Conservation (phyloP, 2,113 vertebrate genomes). For the Hippocampus comes region DNA sequence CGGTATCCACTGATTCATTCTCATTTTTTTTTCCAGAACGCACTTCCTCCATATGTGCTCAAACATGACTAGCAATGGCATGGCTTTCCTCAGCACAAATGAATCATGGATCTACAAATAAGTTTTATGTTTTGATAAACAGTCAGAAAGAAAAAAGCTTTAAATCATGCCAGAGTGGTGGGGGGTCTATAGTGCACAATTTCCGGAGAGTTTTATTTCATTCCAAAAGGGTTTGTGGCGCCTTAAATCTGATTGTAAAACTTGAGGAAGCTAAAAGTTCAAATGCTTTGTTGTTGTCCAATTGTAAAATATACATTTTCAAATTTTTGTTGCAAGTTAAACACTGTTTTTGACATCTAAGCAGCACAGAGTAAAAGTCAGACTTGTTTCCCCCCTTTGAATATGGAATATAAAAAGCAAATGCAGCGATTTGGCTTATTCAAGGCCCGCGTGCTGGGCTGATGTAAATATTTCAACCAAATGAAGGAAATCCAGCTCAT, state of each 20-base stretch:
- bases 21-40: slow-evolving; percentile 9
- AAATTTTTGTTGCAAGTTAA: no score
- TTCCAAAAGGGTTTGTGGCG: not conserved
- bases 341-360: no score
- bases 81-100: slow-evolving; percentile 14
- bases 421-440: not conserved
- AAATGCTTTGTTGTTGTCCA: not conserved
- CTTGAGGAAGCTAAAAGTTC: no score
- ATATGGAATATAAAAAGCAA: no score
- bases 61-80: slow-evolving; percentile 17
- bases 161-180: not conserved
- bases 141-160: not conserved
- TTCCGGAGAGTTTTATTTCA: not conserved
- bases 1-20: slow-evolving; percentile 28
- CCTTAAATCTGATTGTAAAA: not conserved
- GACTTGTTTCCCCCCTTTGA: no score
- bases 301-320: no score
- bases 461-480: not conserved
- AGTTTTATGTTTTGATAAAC: not conserved
- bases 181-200: not conserved
- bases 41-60: slow-evolving; percentile 14
- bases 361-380: no score
- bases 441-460: not conserved
- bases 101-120: slow-evolving; percentile 22
- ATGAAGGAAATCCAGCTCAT: not conserved